Percentiles rank a stretch among this genome's conserved stretches.
Evolutionary conservation across 2,113 vertebrate species (phyloP).

Genomic region (Murina feae): DNA sequence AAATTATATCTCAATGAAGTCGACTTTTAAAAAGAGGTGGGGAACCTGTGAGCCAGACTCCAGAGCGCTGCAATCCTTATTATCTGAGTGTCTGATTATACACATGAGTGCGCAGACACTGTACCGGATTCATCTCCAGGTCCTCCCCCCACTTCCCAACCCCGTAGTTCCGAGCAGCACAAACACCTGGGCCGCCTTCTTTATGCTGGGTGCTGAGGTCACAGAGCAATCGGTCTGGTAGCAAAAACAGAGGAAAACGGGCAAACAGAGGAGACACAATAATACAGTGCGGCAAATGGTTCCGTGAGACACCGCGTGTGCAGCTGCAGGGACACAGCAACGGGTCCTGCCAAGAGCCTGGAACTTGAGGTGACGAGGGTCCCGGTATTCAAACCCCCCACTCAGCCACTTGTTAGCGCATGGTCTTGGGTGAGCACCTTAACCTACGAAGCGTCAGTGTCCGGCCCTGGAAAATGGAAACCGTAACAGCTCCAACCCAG

Average conservation of each 20-base stretch:
- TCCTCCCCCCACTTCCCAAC: neutral
- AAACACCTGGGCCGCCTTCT: neutral
- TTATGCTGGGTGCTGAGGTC: neutral
- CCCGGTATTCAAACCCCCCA: neutral
- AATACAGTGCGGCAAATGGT: neutral
- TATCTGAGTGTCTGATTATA: slow-evolving; percentile 13
- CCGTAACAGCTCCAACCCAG: neutral
- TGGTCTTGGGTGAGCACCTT: neutral
- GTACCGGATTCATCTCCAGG: neutral
- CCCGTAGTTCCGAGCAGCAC: neutral
- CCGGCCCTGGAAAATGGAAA: neutral
- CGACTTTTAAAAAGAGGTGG: neutral
- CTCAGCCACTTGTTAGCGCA: neutral
- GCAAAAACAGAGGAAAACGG: neutral
- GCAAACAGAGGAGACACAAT: neutral
- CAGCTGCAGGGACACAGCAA: rapidly evolving
- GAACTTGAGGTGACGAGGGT: neutral
- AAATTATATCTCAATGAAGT: neutral
- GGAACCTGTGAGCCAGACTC: neutral
- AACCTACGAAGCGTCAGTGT: neutral
- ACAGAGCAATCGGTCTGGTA: neutral
- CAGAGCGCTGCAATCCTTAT: neutral
- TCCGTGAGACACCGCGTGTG: neutral
- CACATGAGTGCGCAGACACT: neutral
- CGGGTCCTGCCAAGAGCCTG: neutral